Evolutionary conservation across 2,113 vertebrate species (phyloP).

Genomic region (Pseudonaja textilis): DNA sequence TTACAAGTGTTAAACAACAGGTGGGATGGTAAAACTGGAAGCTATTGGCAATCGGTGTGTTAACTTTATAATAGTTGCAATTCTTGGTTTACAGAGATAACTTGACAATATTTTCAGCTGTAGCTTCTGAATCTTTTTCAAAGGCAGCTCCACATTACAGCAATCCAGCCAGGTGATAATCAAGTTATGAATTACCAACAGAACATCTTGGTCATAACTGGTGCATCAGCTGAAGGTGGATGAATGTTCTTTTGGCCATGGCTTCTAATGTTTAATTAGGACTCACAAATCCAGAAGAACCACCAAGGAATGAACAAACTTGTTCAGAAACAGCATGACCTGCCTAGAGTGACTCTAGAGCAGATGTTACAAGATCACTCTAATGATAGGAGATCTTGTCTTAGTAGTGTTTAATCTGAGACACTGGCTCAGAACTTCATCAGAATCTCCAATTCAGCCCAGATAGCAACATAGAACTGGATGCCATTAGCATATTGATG

Average conservation of each 20-base stretch:
- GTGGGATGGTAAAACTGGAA: not conserved
- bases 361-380: not conserved
- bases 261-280: not conserved
- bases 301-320: not conserved
- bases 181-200: not conserved
- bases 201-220: not conserved
- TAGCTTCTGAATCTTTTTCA: not conserved
- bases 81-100: not conserved
- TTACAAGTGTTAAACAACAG: not conserved
- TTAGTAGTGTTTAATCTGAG: not conserved
- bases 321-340: not conserved
- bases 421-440: not conserved
- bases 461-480: not conserved
- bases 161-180: not conserved
- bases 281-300: not conserved
- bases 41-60: not conserved
- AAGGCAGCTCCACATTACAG: not conserved
- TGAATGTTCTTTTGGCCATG: not conserved
- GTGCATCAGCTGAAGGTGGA: not conserved
- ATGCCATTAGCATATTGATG: not conserved
- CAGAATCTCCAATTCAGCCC: not conserved
- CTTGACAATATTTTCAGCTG: not conserved
- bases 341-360: not conserved
- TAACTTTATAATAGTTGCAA: not conserved
- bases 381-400: not conserved